A percentile compares a stretch with the other conserved stretches of the same genome.
Evolutionary conservation across 23 tunicate species (phyloP).

Genomic region (Trididemnum miniatum): DNA sequence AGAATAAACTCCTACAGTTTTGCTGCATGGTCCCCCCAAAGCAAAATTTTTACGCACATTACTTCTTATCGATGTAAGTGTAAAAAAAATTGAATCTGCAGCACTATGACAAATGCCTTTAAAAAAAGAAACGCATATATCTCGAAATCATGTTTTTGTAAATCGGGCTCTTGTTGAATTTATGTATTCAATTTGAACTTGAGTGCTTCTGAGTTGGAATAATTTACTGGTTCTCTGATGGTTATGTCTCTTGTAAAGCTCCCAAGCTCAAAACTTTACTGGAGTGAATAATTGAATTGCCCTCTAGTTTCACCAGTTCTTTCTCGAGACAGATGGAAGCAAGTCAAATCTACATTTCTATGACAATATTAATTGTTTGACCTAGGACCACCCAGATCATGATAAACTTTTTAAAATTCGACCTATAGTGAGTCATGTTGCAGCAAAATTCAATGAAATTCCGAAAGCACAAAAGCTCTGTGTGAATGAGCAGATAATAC

Average conservation of each 20-base stretch:
- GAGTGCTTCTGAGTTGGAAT: not conserved
- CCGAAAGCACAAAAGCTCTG: constrained; percentile 4
- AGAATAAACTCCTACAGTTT: not conserved
- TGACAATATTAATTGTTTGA: constrained; percentile 5
- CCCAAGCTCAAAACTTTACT: not conserved
- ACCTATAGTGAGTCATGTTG: not conserved
- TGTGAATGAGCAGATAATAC: constrained; percentile 14
- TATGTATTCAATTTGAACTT: too few relatives aligned
- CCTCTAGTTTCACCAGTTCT: not conserved
- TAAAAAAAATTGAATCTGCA: not conserved
- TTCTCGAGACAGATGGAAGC: constrained; percentile 15
- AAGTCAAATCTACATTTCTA: constrained; percentile 13
- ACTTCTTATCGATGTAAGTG: not conserved
- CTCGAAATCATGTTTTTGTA: not conserved
- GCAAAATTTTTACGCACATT: not conserved
- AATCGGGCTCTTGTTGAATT: not conserved
- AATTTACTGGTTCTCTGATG: constrained; percentile 8
- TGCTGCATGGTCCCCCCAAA: not conserved
- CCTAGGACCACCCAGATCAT: not conserved
- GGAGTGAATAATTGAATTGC: constrained; percentile 9
- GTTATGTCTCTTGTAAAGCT: constrained; percentile 5
- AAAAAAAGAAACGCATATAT: not conserved
- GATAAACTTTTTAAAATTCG: constrained; percentile 7
- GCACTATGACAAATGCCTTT: not conserved
- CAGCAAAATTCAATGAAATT: not conserved